Evolutionary conservation across 2,113 vertebrate species (phyloP).

Genomic region (Noturus placidus): DNA sequence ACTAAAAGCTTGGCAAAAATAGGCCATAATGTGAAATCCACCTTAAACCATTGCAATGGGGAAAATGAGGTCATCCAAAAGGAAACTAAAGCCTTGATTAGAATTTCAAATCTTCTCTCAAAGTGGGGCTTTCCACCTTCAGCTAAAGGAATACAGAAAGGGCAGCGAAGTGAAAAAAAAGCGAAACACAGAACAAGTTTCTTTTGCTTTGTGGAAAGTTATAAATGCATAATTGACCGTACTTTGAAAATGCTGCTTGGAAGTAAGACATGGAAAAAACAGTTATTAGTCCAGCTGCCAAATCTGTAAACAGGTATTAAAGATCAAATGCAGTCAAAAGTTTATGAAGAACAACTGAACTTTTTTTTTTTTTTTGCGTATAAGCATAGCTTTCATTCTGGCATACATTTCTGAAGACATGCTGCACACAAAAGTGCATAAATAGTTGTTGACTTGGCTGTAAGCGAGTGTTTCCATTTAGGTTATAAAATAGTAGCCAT

Average conservation of each 20-base stretch:
- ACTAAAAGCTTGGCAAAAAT: conserved; percentile 72
- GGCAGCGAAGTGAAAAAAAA: conserved; percentile 14
- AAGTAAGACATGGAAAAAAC: conserved; percentile 61
- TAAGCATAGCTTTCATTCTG: conserved; percentile 9
- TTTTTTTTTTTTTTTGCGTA: conserved; percentile 4
- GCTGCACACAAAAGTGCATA: conserved; percentile 62
- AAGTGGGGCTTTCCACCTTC: conserved; percentile 75
- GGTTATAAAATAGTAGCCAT: conserved; percentile 69
- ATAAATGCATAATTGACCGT: conserved; percentile 66
- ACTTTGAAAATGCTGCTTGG: conserved; percentile 66
- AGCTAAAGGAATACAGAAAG: conserved; percentile 52
- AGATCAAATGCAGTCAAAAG: conserved; percentile 67
- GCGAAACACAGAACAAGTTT: conserved; percentile 58
- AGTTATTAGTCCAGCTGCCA: conserved; percentile 64
- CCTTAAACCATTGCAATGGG: conserved; percentile 76
- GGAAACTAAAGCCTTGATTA: conserved; percentile 81
- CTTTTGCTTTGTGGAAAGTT: conserved; percentile 64
- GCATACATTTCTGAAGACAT: conserved; percentile 40
- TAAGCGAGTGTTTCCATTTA: conserved; percentile 73
- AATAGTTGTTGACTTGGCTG: conserved; percentile 70
- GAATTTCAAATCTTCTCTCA: conserved; percentile 77
- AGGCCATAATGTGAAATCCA: conserved; percentile 78
- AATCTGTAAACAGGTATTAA: conserved; percentile 66
- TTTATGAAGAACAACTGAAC: conserved; percentile 60
- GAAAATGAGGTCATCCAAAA: conserved; percentile 79